These are phyloP conservation scores for Coptodon bakossiorum DNA, from an alignment of 2,113 vertebrate species.

Conservation along the genomic window DNA sequence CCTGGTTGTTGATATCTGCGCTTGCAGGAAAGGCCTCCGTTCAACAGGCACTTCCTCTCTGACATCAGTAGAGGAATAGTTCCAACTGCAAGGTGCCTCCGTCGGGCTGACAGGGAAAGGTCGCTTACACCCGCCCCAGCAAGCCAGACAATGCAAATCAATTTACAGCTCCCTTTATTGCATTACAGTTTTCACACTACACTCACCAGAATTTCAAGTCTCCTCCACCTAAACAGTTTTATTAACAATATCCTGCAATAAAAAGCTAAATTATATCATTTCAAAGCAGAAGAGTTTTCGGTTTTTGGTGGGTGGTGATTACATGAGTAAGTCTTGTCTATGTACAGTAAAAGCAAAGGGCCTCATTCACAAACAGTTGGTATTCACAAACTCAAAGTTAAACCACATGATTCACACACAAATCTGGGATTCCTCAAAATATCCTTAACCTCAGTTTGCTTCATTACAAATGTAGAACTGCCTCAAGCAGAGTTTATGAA, in stretches of 20 bases:
- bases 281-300: not conserved
- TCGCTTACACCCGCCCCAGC: not conserved
- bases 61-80: slow-evolving; percentile 57
- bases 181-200: not conserved
- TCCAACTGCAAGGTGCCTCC: slow-evolving; percentile 41
- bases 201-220: not conserved
- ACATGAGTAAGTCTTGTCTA: not conserved
- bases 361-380: not conserved
- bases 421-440: not conserved
- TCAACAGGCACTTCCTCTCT: slow-evolving; percentile 68
- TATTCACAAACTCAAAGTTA: not conserved
- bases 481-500: not conserved
- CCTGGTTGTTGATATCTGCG: slow-evolving; percentile 17
- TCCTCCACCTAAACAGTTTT: not conserved
- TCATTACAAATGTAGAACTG: not conserved
- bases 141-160: not conserved
- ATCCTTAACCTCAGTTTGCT: not conserved
- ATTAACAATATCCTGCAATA: not conserved
- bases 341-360: not conserved
- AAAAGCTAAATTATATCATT: not conserved
- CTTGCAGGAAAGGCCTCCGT: slow-evolving; percentile 56
- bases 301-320: not conserved
- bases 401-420: not conserved
- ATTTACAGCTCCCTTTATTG: not conserved
- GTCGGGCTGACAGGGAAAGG: slow-evolving; percentile 8